Base-by-base conservation (phyloP, 2,888 invertebrate genomes). In the Synergus japonicus region DNA sequence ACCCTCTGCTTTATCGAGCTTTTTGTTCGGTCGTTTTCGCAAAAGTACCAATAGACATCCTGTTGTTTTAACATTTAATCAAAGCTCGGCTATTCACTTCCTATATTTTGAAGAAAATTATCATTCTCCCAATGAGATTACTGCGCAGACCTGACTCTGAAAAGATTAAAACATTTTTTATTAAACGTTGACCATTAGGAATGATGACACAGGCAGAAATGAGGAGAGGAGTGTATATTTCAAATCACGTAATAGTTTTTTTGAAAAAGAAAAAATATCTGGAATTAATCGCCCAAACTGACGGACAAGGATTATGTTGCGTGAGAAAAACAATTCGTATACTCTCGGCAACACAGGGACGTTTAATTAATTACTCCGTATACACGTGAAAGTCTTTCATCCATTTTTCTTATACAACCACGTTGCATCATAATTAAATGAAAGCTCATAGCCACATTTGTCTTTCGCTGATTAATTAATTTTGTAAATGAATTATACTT, bases 1-100 rank as follows among this genome's bases (percentile, higher is more conserved):
- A 84, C 79, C 80, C 81, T 76, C 82, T 80, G 80, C 83, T 84
- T 63, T 79, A 83, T 85, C 83, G 82, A 85, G 82, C 83, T 83
- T 85, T 82, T 82, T 66, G 76, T 77, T 78, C 60, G 78, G 76
- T 78, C 80, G 76, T 77, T 80, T 66, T 66, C 41, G 43, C 65
- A 66, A 66, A 43, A 66, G 65, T 43, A 66, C 37, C 65, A 66
- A 66, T 66, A 43, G 65, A 66, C 65, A 66, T 66, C 41, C 65
- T 43, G 65, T 66, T 66, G 29, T 65, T 66, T 66, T 66, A 43
- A 15, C 15, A 43, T 66, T 43, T 66, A n/a, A 66, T 43, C 65
- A 66, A 66, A 66, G 18, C n/a, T 66, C 4, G 41, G 37, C 37
- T 43, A 66, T 18, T 15, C 65, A 43, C 41, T 43, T 41, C 41